Conservation (phyloP, 2,113 vertebrate genomes). For the Erpornis zantholeuca region DNA sequence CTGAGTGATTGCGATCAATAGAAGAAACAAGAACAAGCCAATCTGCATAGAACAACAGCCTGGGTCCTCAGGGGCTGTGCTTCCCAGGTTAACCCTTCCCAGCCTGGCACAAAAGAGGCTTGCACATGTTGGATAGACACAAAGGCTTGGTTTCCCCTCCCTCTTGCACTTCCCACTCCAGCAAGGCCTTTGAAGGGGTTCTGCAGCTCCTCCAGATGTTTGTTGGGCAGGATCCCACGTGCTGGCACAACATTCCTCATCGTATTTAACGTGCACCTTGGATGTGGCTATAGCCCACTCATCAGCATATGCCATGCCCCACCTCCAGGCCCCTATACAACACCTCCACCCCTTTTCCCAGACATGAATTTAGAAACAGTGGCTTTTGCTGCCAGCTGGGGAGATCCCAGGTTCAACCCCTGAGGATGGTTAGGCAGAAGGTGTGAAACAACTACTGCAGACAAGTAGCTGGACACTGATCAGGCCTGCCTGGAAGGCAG, state of each 20-base stretch:
- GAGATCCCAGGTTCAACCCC: background rate
- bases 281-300: background rate
- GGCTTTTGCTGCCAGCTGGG: background rate
- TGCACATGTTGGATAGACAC: background rate
- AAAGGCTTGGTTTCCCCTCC: background rate
- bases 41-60: constrained; percentile 35
- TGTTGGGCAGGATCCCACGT: background rate
- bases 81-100: constrained; percentile 46
- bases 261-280: background rate
- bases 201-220: background rate
- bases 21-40: constrained; percentile 56
- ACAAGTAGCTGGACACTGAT: background rate
- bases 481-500: background rate
- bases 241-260: background rate
- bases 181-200: background rate
- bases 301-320: background rate
- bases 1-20: constrained; percentile 64
- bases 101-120: background rate
- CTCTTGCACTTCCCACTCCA: background rate
- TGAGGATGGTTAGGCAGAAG: background rate
- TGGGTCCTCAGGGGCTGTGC: background rate
- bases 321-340: background rate
- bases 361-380: background rate
- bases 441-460: background rate
- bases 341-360: background rate